phyloP scores from a whole-genome alignment of 2,797 vertebrate genomes.

The Girardinus metallicus region DNA sequence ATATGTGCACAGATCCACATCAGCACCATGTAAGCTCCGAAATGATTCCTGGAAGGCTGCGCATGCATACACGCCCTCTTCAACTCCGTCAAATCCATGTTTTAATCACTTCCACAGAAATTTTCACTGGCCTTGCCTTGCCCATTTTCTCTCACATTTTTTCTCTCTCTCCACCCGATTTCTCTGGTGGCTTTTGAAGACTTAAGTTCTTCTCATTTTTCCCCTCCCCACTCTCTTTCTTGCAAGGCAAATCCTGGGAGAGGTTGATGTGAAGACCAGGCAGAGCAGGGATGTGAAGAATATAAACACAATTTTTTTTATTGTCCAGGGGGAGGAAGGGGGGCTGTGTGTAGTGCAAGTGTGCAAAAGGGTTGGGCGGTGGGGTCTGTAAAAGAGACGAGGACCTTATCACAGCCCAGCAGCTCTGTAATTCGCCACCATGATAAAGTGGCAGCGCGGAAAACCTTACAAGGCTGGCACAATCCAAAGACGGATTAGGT shows the following conservation, averaged over 20 bases:
- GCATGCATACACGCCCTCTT: constrained; percentile 67
- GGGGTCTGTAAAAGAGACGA: constrained; percentile 82
- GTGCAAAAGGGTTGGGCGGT: constrained; percentile 66
- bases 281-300: constrained; percentile 83
- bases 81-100: constrained; percentile 61
- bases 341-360: constrained; percentile 28
- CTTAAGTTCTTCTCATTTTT: constrained; percentile 60
- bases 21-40: constrained; percentile 67
- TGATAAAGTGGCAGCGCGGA: constrained; percentile 90
- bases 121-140: constrained; percentile 53
- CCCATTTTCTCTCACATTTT: constrained; percentile 56
- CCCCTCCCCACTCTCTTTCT: constrained; percentile 33
- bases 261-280: constrained; percentile 83
- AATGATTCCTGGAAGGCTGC: constrained; percentile 71
- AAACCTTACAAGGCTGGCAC: constrained; percentile 93
- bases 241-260: constrained; percentile 78
- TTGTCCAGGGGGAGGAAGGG: constrained; percentile 80
- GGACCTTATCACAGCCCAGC: constrained; percentile 93
- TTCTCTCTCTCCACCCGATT: constrained; percentile 48
- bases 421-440: constrained; percentile 91
- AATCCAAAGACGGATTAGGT: constrained; percentile 94
- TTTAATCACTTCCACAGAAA: constrained; percentile 74
- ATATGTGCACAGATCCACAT: constrained; percentile 81
- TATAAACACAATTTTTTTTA: constrained; percentile 88
- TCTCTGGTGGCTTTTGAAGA: constrained; percentile 68